Evolutionary conservation across 2,113 vertebrate genomes (phyloP).

Genomic region (Neogale vison): DNA sequence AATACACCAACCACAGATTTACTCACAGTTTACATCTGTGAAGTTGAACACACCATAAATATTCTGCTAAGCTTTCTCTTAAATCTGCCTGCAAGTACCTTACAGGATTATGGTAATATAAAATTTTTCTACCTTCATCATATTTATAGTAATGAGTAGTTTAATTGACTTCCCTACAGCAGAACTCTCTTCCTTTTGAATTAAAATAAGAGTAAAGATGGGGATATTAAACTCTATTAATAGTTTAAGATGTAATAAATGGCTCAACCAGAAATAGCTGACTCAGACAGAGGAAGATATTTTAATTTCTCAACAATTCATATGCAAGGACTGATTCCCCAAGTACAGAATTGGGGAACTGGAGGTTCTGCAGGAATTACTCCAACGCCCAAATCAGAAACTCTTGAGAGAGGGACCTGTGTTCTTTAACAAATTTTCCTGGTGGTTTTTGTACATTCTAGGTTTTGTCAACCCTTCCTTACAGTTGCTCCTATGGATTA

Average conservation of each 20-base stretch:
- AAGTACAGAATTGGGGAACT: conserved; percentile 25
- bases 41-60: conserved; percentile 14
- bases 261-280: conserved; percentile 82
- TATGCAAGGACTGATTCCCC: conserved; percentile 63
- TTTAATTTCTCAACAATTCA: conserved; percentile 80
- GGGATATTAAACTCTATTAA: conserved; percentile 84
- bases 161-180: conserved; percentile 83
- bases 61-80: background rate
- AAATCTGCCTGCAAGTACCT: conserved; percentile 27
- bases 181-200: conserved; percentile 83
- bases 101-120: conserved; percentile 72
- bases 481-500: background rate
- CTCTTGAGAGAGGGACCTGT: background rate
- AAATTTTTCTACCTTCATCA: conserved; percentile 68
- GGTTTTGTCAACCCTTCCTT: background rate
- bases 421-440: background rate
- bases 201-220: conserved; percentile 82
- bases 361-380: background rate
- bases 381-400: background rate
- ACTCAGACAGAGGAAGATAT: conserved; percentile 80
- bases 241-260: conserved; percentile 81
- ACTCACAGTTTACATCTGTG: conserved; percentile 8
- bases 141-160: conserved; percentile 76
- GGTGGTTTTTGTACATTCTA: background rate
- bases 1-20: background rate